Conservation (phyloP, 1,140 invertebrate genomes). For the Tetranychus urticae region DNA sequence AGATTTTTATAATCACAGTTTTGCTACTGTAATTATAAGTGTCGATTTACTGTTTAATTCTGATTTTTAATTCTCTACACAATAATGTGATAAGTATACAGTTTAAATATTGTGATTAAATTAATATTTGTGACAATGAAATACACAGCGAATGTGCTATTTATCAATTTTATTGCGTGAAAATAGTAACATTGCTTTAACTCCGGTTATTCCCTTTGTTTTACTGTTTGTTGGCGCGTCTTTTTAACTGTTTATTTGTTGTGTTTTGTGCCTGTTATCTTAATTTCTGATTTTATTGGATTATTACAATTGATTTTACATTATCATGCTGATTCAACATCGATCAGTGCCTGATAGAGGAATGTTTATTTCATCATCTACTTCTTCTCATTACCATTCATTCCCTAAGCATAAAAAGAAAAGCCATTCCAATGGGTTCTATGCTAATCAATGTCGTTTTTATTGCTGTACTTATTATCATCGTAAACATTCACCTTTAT, state of each 20-base stretch:
- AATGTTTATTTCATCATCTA: not conserved
- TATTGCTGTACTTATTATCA: not conserved
- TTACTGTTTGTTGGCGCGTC: too few species aligned
- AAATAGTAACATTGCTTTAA: too few species aligned
- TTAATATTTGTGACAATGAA: not conserved
- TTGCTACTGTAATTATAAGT: too few species aligned
- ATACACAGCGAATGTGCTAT: not conserved
- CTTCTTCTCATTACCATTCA: not conserved
- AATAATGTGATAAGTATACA: not conserved
- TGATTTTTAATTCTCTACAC: not conserved
- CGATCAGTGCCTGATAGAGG: not conserved
- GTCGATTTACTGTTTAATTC: not conserved
- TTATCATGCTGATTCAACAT: not conserved
- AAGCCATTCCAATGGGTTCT: not conserved
- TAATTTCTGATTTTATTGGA: not conserved
- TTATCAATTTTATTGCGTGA: not conserved
- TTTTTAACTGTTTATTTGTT: not conserved
- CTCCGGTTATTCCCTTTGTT: too few species aligned
- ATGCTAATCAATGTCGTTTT: not conserved
- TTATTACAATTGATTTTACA: not conserved
- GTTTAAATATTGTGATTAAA: not conserved
- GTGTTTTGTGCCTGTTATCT: not conserved
- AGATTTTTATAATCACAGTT: too few species aligned
- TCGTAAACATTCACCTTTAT: too few species aligned
- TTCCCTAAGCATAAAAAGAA: not conserved